Evolutionary conservation across 2,113 vertebrate genomes (phyloP), one percentile per base, ranked within the genome.

Genomic region (Carassius carassius): DNA sequence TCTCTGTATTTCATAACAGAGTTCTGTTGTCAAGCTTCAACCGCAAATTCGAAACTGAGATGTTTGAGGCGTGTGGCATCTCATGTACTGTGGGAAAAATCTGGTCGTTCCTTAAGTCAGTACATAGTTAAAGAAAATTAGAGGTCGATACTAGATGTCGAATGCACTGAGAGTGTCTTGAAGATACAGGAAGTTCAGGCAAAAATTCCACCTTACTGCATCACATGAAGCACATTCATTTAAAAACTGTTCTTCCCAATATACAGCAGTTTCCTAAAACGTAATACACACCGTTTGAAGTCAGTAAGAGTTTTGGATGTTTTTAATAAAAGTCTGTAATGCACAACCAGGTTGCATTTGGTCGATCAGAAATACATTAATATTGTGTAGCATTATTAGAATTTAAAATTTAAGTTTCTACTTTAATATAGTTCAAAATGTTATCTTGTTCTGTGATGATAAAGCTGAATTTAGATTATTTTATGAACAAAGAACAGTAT

Each of bases 1-100:
- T 82, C 74, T 41, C 70, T 21, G 32, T 41, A 23, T 84, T 81
- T 56, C 44, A 78, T 72, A 32, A 49, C 23, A n/a, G 44, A 35
- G 49, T 62, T 86, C 9, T 23, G 25, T 41, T 25, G 32, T 70
- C 72, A 78, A 56, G 44, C 37, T 17, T 54, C 7, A 60, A n/a
- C 25, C 25, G 29, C 23, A 32, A 54, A 9, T 63, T 37, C 4
- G 21, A 85, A 83, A 69, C 80, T 14, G 51, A 29, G 75, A 16
- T 3, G 29, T 41, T 85, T 82, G 35, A 72, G 65, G 23, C 13
- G 12, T 72, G 63, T 35, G 14, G 51, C 44, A 60, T 60, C 21
- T 62, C 10, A 47, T 49, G 78, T 13, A 29, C 51, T 60, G 60
- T 63, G 81, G 25, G 35, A 77, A 69, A 75, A 56, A 69, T 54